A percentile compares a stretch with the other conserved stretches of the same genome.
Conservation (phyloP, 2,888 invertebrate species). For the Romanomermis culicivorax region DNA sequence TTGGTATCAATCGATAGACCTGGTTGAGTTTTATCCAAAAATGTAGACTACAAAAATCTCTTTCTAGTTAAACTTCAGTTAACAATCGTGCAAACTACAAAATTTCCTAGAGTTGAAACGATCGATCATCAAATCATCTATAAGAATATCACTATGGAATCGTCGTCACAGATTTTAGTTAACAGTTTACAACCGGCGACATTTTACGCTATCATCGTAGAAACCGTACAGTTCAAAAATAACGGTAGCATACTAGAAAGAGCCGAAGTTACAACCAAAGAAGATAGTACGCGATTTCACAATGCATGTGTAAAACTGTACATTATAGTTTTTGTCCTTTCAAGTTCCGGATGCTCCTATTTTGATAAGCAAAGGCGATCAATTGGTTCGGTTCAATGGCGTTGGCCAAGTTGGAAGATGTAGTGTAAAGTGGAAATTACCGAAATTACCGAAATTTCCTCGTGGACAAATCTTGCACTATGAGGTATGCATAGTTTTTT, state of each 20-base stretch:
- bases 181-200: not conserved
- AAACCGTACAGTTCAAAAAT: not conserved
- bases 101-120: not conserved
- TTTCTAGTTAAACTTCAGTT: too few species aligned
- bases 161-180: not conserved
- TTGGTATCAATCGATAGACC: too few species aligned
- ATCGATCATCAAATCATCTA: not conserved
- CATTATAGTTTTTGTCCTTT: too few species aligned
- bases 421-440: not conserved
- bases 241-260: not conserved
- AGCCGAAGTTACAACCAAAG: not conserved
- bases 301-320: too few species aligned
- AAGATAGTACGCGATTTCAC: too few species aligned
- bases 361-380: not conserved
- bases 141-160: not conserved
- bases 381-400: too few species aligned
- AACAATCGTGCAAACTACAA: not conserved
- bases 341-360: not conserved
- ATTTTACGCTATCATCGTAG: conserved; percentile 2
- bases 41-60: too few species aligned
- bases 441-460: not conserved
- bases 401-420: not conserved
- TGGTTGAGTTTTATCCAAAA: too few species aligned
- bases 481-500: too few species aligned
- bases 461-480: not conserved